These are phyloP conservation scores for Bovichtus diacanthus DNA, from an alignment of 2,797 vertebrate genomes.

Conservation along the genomic window DNA sequence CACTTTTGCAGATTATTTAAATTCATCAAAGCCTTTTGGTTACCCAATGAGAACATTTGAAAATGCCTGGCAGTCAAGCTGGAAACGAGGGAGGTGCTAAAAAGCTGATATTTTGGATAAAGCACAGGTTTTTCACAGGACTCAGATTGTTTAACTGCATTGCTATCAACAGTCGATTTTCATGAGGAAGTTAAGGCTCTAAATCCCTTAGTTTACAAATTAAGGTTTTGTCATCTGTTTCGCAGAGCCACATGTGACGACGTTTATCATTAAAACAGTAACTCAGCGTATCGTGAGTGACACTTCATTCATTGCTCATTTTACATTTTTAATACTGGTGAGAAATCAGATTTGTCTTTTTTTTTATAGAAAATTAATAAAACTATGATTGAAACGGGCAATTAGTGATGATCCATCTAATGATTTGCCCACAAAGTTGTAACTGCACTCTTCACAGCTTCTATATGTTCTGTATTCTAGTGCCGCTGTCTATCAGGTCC, in stretches of 20 bases:
- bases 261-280: neutral
- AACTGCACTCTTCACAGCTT: neutral
- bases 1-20: neutral
- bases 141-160: neutral
- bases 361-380: neutral
- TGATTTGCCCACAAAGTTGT: neutral
- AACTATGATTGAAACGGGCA: neutral
- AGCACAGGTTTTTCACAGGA: neutral
- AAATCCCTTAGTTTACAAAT: constrained; percentile 13
- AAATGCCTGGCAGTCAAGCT: neutral
- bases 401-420: neutral
- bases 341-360: neutral
- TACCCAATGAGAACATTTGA: neutral
- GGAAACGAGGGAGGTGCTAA: neutral
- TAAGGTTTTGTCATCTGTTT: constrained; percentile 8
- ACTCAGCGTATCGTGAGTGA: neutral
- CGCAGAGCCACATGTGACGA: constrained; percentile 1
- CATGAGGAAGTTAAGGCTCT: neutral
- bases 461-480: constrained; percentile 24
- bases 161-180: neutral
- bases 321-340: neutral
- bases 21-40: constrained; percentile 10
- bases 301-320: neutral
- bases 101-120: constrained; percentile 4
- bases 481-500: constrained; percentile 62